These are phyloP conservation scores for Caenorhabditis zanzibari DNA, from an alignment of 2,888 invertebrate genomes.

Conservation along the genomic window DNA sequence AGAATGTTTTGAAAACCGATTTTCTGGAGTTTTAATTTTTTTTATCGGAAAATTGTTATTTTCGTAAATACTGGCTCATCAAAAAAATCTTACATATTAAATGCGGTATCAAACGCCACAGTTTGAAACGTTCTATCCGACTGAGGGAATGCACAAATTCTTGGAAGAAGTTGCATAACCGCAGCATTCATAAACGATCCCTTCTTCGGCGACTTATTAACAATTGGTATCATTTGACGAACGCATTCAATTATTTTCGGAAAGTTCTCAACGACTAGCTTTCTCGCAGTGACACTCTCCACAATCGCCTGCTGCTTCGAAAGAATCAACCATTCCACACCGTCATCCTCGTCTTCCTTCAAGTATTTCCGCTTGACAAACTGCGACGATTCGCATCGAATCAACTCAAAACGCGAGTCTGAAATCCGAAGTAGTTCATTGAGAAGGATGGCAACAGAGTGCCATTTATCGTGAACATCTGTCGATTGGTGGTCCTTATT, in stretches of 20 bases:
- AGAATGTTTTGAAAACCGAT: no score
- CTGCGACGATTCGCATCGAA: slow-evolving; percentile 67
- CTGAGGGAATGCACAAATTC: slow-evolving; percentile 66
- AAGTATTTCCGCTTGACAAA: slow-evolving; percentile 33
- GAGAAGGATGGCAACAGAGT: slow-evolving; percentile 84
- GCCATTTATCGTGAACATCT: slow-evolving; percentile 55
- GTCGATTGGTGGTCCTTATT: slow-evolving; percentile 21
- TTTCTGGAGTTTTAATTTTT: no score
- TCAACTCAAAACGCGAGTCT: slow-evolving; percentile 75
- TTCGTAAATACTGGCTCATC: no score
- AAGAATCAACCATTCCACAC: slow-evolving; percentile 76
- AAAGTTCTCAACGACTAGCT: slow-evolving; percentile 88
- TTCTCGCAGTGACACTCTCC: slow-evolving; percentile 92
- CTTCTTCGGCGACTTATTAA: slow-evolving; percentile 12
- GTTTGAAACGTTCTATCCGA: slow-evolving; percentile 51
- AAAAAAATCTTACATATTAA: slow-evolving; percentile 36
- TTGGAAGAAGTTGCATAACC: slow-evolving; percentile 91
- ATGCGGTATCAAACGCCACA: slow-evolving; percentile 51
- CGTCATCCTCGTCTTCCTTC: slow-evolving; percentile 63
- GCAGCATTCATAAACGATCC: slow-evolving; percentile 88
- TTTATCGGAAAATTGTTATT: no score
- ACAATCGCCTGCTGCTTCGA: slow-evolving; percentile 86
- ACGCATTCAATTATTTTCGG: slow-evolving; percentile 27
- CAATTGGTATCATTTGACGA: slow-evolving; percentile 37
- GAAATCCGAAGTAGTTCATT: slow-evolving; percentile 91